Base-by-base conservation (phyloP, 1,140 invertebrate genomes). In the Bombus impatiens region DNA sequence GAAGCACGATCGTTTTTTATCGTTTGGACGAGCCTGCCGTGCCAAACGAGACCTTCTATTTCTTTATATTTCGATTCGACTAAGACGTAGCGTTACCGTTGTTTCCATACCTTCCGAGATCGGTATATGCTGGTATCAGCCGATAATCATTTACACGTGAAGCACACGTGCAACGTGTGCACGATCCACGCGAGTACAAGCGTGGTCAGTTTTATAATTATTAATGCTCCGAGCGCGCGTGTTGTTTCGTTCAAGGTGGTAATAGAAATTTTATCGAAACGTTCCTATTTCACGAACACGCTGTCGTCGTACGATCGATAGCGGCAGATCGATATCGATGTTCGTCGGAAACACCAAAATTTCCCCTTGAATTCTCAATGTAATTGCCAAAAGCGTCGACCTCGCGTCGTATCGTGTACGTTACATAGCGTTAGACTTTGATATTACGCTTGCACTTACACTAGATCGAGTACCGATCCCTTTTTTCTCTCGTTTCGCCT, bases 101-200 rank as follows among this genome's bases (percentile, higher is more conserved):
- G 28, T 42, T 42, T 72, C 40, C 28, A 13, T 42, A 72, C 40
- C 15, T 44, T 28, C 22, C 28, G 40, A 40, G 40, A 44, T 44
- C 70, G 40, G 22, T 44, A 42, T 44, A 42, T 13, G 28, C 5
- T n/a, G 28, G 13, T n/a, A 72, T 47, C 42, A 2, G 44, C 15
- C 4, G 15, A 32, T 74, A 10, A 32, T 74, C n/a, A 28, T 47
- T 47, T n/a, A 47, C n/a, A 10, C n/a, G n/a, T 1, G 13, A 44
- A 1, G 28, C 40, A 40, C 15, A 71, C 37, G 40, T 72, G 10
- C n/a, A 8, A 40, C 4, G 28, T n/a, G 15, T 42, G 68, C 37
- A 6, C 2, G 0, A n/a, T 0, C 5, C n/a, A n/a, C 15, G 12
- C n/a, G 8, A 3, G 1, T 8, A 44, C n/a, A 8, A 44, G 13